These are phyloP conservation scores for Meiosimyza decipiens DNA, from an alignment of 2,888 invertebrate species.

Conservation along the genomic window DNA sequence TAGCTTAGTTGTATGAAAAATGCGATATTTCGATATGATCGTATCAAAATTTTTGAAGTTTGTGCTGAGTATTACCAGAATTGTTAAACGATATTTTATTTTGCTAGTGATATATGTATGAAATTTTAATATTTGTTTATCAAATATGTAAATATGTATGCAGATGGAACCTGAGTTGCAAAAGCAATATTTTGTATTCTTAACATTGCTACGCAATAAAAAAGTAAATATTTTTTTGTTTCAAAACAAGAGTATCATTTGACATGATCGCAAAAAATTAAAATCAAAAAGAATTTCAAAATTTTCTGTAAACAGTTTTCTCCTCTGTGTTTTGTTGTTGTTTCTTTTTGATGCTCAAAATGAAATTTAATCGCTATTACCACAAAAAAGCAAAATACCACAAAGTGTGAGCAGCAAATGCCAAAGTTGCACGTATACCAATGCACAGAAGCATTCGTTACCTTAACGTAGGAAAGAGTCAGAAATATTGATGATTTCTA, in stretches of 20 bases:
- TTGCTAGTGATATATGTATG: too few relatives aligned
- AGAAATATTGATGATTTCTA: neutral
- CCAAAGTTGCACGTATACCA: neutral
- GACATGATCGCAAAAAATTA: constrained; percentile 12
- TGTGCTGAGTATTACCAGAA: too few relatives aligned
- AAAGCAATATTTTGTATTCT: too few relatives aligned
- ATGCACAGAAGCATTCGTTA: neutral
- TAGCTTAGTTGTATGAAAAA: too few relatives aligned
- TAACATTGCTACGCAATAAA: too few relatives aligned
- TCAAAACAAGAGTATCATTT: neutral
- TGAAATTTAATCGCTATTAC: constrained; percentile 31
- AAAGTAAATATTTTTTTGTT: neutral
- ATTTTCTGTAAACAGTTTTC: constrained; percentile 36
- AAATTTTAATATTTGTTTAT: too few relatives aligned
- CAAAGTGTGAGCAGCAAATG: neutral
- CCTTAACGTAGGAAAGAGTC: neutral
- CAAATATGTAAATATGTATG: too few relatives aligned
- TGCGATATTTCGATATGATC: too few relatives aligned
- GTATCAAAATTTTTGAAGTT: too few relatives aligned
- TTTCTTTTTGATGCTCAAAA: constrained; percentile 3
- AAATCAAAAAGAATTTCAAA: constrained; percentile 26
- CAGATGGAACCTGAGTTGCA: too few relatives aligned
- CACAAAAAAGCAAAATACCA: constrained; percentile 13
- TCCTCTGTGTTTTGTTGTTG: constrained; percentile 11
- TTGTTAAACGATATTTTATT: too few relatives aligned